phyloP scores from a whole-genome alignment of 2,888 invertebrate species.

The Acleris emargana region DNA sequence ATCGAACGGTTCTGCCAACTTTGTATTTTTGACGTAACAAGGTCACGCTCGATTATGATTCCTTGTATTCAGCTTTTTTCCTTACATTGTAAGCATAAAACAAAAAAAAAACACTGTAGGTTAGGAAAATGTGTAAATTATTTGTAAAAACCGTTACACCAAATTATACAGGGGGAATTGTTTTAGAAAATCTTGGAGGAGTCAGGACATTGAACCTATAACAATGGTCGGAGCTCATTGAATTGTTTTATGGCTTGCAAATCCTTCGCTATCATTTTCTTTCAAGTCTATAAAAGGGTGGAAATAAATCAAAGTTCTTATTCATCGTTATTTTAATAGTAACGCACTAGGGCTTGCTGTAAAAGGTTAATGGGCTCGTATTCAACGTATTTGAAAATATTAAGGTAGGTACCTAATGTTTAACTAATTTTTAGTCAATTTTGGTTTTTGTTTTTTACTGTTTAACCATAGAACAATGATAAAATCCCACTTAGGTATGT shows the following conservation, averaged over 20 bases:
- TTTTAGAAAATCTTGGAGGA: constrained; percentile 3
- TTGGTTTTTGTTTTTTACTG: too few species aligned
- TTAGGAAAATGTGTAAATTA: not conserved
- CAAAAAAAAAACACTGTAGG: not conserved
- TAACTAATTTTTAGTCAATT: too few species aligned
- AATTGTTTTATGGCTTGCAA: constrained; percentile 12
- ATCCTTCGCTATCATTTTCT: constrained; percentile 11
- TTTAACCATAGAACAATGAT: too few species aligned
- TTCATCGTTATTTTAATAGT: not conserved
- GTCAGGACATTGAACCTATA: constrained; percentile 1
- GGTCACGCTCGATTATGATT: too few species aligned
- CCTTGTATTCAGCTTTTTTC: too few species aligned
- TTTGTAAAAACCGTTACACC: constrained; percentile 1
- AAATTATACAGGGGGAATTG: constrained; percentile 4
- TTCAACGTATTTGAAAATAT: too few species aligned
- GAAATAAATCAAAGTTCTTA: constrained; percentile 1
- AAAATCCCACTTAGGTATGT: too few species aligned
- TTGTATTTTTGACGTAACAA: too few species aligned
- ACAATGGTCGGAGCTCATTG: constrained; percentile 5
- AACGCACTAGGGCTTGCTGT: not conserved
- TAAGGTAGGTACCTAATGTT: too few species aligned
- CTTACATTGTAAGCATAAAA: too few species aligned
- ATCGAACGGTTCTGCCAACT: not conserved
- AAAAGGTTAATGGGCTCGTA: too few species aligned
- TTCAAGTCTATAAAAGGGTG: constrained; percentile 7